Evolutionary conservation across 2,797 vertebrate genomes (phyloP).

Genomic region (Eurystomus glaucurus): DNA sequence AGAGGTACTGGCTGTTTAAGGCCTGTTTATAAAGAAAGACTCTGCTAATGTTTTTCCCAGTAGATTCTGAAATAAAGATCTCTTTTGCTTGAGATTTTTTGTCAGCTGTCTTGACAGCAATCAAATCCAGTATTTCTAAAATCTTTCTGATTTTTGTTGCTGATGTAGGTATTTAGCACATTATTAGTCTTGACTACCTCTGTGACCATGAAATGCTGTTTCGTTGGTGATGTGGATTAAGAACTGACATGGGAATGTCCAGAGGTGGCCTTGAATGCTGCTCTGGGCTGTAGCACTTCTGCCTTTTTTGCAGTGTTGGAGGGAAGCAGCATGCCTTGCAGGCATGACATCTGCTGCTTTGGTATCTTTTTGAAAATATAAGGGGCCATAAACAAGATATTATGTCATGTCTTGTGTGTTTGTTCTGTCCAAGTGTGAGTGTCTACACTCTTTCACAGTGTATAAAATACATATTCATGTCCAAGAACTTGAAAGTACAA

Average conservation of each 20-base stretch:
- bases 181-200: not conserved
- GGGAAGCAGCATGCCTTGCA: not conserved
- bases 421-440: not conserved
- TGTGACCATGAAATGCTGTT: fast-evolving
- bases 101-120: not conserved
- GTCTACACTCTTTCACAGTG: not conserved
- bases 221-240: not conserved
- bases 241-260: not conserved
- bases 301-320: not conserved
- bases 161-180: not conserved
- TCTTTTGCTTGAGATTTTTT: not conserved
- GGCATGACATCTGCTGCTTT: not conserved
- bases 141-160: not conserved
- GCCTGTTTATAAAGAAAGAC: not conserved
- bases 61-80: not conserved
- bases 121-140: not conserved
- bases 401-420: not conserved
- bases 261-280: not conserved
- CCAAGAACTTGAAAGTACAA: not conserved
- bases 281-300: not conserved
- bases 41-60: not conserved
- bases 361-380: not conserved
- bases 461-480: not conserved
- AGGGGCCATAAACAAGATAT: fast-evolving
- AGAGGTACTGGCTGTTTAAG: not conserved